Conservation (phyloP, 2,888 invertebrate genomes). For the Limnephilus auricula region DNA sequence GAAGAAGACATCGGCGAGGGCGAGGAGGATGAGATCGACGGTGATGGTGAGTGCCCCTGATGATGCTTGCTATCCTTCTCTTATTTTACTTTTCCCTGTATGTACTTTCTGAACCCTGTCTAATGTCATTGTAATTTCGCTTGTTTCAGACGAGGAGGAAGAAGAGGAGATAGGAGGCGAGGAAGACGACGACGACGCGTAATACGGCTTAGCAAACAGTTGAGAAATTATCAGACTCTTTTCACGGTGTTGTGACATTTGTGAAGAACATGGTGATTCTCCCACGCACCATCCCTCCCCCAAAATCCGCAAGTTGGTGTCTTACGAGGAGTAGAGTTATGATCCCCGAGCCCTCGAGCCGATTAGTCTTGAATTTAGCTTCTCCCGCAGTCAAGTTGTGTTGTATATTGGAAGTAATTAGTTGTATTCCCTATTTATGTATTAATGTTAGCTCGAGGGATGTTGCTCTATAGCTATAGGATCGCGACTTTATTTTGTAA, state of each 20-base stretch:
- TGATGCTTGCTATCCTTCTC: too few relatives aligned
- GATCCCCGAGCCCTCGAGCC: conserved; percentile 68
- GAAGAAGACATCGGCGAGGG: conserved; percentile 81
- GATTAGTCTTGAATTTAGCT: conserved; percentile 21
- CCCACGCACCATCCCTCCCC: conserved; percentile 57
- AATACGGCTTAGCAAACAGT: conserved; percentile 71
- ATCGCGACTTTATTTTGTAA: conserved; percentile 49
- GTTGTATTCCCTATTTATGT: conserved; percentile 27
- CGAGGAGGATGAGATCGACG: conserved; percentile 82
- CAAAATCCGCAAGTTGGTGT: conserved; percentile 67
- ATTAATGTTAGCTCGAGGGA: neutral
- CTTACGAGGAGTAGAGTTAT: conserved; percentile 74
- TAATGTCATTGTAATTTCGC: conserved; percentile 21
- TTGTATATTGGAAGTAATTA: conserved; percentile 25
- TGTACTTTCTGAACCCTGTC: neutral
- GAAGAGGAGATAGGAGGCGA: conserved; percentile 77
- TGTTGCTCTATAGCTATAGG: neutral
- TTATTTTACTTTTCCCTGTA: too few relatives aligned
- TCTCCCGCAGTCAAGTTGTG: conserved; percentile 8
- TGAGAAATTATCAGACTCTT: conserved; percentile 72
- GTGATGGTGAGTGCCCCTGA: conserved; percentile 73
- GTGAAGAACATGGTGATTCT: conserved; percentile 68
- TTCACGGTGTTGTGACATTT: conserved; percentile 74
- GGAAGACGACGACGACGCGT: conserved; percentile 78
- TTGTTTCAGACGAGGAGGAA: conserved; percentile 76